phyloP scores from a whole-genome alignment of 2,888 invertebrate genomes.

The Pterobdella sp. region DNA sequence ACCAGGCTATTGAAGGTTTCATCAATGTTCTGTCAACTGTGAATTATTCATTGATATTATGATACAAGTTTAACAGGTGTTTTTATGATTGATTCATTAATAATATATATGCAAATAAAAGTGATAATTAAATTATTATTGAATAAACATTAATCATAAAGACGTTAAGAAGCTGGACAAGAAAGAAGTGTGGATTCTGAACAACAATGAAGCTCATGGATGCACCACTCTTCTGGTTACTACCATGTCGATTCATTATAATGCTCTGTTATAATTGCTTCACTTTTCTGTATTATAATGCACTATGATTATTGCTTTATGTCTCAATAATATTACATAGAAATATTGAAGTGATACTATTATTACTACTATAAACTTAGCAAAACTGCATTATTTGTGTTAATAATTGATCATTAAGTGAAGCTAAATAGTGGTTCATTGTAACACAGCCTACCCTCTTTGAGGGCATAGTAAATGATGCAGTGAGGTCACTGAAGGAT shows the following conservation, averaged over 20 bases:
- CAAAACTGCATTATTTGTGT: not conserved
- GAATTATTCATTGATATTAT: not conserved
- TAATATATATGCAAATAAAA: not conserved
- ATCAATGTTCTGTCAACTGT: constrained; percentile 57
- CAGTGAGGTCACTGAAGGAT: constrained; percentile 55
- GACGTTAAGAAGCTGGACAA: constrained; percentile 45
- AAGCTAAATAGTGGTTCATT: constrained; percentile 7
- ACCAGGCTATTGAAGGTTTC: too few relatives aligned
- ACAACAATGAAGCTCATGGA: constrained; percentile 72
- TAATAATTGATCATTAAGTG: too few relatives aligned
- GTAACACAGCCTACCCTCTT: constrained; percentile 61
- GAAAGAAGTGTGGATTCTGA: constrained; percentile 75
- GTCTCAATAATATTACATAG: not conserved
- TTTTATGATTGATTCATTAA: not conserved
- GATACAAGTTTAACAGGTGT: not conserved
- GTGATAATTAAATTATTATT: not conserved
- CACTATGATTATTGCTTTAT: not conserved
- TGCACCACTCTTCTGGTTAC: constrained; percentile 72
- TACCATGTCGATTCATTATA: too few relatives aligned
- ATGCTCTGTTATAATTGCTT: not conserved
- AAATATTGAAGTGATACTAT: not conserved
- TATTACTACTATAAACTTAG: not conserved
- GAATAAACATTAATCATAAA: constrained; percentile 30
- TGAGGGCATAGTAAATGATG: constrained; percentile 66
- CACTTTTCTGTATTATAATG: not conserved